Evolutionary conservation across 1,140 invertebrate genomes (phyloP).

Genomic region (Papilio machaon): DNA sequence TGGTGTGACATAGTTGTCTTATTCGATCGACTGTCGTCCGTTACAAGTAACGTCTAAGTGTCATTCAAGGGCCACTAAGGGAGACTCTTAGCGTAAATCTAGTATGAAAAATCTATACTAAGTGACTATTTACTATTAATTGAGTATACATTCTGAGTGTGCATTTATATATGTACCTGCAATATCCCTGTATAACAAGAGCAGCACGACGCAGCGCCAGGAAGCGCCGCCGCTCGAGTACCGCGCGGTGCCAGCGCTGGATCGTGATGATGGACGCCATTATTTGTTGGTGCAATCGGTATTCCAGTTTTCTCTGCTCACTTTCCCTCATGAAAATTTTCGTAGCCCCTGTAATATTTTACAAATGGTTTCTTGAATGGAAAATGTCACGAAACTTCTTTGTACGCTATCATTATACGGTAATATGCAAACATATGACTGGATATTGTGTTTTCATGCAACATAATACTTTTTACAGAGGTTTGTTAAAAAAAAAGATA

Average conservation of each 20-base stretch:
- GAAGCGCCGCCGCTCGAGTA: constrained; percentile 90
- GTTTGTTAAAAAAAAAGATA: no score
- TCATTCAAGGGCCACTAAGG: no score
- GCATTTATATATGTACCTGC: constrained; percentile 65
- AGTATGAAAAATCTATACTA: no score
- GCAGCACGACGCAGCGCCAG: constrained; percentile 88
- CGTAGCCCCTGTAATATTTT: constrained; percentile 81
- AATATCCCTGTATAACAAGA: constrained; percentile 90
- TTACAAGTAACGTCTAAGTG: no score
- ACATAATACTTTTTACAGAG: neutral
- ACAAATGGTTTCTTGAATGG: neutral
- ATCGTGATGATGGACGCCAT: constrained; percentile 95
- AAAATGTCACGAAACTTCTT: neutral
- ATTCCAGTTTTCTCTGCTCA: constrained; percentile 96
- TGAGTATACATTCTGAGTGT: neutral
- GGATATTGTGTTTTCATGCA: no score
- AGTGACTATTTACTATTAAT: no score
- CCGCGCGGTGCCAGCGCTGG: constrained; percentile 95
- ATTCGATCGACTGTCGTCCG: no score
- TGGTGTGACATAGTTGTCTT: no score
- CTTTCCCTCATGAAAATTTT: constrained; percentile 97
- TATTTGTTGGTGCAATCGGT: constrained; percentile 95
- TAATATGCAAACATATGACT: no score
- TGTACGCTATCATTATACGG: no score
- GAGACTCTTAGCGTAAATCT: no score